A percentile compares a stretch with the other conserved stretches of the same genome.
Conservation (phyloP, 2,113 vertebrate genomes). For the Himantopus leucocephalus region DNA sequence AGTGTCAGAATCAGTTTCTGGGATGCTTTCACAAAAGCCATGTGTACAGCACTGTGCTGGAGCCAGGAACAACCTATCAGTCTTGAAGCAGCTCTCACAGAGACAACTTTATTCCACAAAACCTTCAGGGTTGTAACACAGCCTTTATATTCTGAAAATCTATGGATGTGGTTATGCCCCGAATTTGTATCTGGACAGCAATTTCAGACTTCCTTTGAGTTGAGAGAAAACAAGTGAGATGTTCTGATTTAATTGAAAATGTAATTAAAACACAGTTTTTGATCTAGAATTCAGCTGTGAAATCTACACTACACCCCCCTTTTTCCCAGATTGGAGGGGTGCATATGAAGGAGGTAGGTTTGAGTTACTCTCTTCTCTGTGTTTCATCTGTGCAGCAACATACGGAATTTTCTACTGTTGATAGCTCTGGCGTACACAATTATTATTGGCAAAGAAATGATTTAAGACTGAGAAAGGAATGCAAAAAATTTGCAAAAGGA, state of each 20-base stretch:
- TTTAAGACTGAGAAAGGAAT: not conserved
- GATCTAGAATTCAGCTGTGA: not conserved
- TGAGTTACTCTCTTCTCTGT: not conserved
- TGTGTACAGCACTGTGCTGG: not conserved
- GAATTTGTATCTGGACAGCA: not conserved
- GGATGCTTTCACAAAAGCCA: not conserved
- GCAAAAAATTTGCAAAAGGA: not conserved
- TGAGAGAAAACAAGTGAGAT: not conserved
- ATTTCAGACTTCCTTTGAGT: not conserved
- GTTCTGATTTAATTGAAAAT: not conserved
- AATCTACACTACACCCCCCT: not conserved
- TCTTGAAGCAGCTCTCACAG: not conserved
- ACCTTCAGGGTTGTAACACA: not conserved
- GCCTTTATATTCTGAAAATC: not conserved
- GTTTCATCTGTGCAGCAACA: not conserved
- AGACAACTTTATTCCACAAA: slow-evolving; percentile 2
- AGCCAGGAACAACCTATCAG: not conserved
- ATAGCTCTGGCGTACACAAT: not conserved
- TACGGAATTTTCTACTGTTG: not conserved
- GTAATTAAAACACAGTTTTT: not conserved
- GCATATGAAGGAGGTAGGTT: not conserved
- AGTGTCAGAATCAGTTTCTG: slow-evolving; percentile 25
- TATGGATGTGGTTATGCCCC: not conserved
- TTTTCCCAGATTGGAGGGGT: not conserved
- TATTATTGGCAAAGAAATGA: not conserved